Evolutionary conservation across 2,113 vertebrate species (phyloP), one percentile per base, ranked within the genome.

Genomic region (Nymphicus hollandicus): DNA sequence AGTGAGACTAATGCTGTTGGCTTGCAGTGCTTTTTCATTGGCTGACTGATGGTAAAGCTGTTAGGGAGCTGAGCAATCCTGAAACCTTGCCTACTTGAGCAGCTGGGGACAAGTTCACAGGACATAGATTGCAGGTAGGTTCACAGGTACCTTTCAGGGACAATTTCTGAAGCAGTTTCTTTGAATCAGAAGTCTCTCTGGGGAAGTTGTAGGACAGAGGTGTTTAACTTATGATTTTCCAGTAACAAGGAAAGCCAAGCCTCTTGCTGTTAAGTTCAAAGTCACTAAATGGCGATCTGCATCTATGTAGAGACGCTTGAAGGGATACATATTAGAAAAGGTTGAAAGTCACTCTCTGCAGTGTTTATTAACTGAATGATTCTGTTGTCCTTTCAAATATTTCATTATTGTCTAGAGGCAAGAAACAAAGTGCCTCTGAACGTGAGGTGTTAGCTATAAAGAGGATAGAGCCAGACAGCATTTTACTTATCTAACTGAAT

Each of bases 361-460:
- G 46, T 68, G 8, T 64, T 93, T 88, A 66, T 47, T 73, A 82
- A 60, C 29, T 81, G 76, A 86, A 70, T 80, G 6, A 5, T 81
- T 92, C 49, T 73, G 17, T 81, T 93, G 68, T 73, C 20, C 46
- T 94, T 88, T 86, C n/a, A 90, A 88, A 68, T 82, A 55, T 81
- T 93, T 78, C 37, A n/a, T 73, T 83, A 44, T 63, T 80, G 50
- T 55, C 73, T 86, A 61, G 71, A 63, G 33, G 24, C 80, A 91
- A 92, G 64, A 86, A 83, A 78, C 39, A 31, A 91, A 74, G 43
- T 89, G 28, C 7, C 55, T 88, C 90, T 94, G 79, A 93, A 96
- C 64, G 37, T 65, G 63, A 65, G 49, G 19, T 83, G 12, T 82
- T 69, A 65, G 17, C 64, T 91, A 1, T 71, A 53, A 83, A 79